phyloP scores from a whole-genome alignment of 2,888 invertebrate species.

The Amorpha juglandis region DNA sequence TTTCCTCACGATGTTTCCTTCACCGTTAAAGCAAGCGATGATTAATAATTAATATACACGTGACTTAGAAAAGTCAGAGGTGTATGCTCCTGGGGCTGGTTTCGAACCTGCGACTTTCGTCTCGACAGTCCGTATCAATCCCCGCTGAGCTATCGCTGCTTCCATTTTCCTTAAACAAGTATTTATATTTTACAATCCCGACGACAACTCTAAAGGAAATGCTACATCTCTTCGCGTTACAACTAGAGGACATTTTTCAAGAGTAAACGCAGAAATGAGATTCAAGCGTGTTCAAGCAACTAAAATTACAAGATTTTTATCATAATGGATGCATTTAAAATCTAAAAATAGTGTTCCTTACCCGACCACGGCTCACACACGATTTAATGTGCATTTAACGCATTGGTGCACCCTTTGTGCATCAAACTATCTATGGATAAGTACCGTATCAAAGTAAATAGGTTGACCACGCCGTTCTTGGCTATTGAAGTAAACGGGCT shows the following conservation, averaged over 20 bases:
- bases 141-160: too few relatives aligned
- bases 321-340: not conserved
- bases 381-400: slow-evolving; percentile 63
- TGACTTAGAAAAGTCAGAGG: too few relatives aligned
- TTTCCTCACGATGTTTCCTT: too few relatives aligned
- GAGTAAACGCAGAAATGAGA: not conserved
- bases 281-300: not conserved
- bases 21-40: too few relatives aligned
- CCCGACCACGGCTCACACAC: slow-evolving; percentile 51
- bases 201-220: not conserved
- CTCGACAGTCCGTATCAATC: too few relatives aligned
- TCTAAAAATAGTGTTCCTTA: slow-evolving; percentile 57
- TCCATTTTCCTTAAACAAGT: too few relatives aligned
- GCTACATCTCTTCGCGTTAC: not conserved
- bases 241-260: not conserved
- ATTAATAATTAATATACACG: too few relatives aligned
- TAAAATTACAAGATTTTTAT: not conserved
- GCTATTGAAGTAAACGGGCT: not conserved
- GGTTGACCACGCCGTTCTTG: too few relatives aligned
- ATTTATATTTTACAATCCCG: too few relatives aligned
- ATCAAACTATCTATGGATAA: slow-evolving; percentile 39
- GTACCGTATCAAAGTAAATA: slow-evolving; percentile 30
- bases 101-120: too few relatives aligned
- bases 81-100: too few relatives aligned
- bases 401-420: slow-evolving; percentile 65